A percentile compares a stretch with the other conserved stretches of the same genome.
Evolutionary conservation across 2,113 vertebrate species (phyloP).

Genomic region (Holacanthus passer): DNA sequence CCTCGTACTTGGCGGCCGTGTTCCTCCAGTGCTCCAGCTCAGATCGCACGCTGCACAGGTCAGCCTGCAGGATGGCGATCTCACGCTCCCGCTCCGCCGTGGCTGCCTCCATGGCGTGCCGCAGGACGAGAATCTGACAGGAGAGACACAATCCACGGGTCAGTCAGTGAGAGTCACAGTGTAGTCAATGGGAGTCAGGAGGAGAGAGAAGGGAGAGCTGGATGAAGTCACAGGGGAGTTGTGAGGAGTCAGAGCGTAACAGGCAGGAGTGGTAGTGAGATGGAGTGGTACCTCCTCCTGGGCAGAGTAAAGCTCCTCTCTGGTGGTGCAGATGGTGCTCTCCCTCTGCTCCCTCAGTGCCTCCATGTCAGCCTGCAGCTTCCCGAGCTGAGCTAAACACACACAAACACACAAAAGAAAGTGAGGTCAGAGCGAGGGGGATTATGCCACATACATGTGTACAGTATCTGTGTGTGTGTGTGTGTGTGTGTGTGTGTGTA

Average conservation of each 20-base stretch:
- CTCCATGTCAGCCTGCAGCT: constrained; percentile 93
- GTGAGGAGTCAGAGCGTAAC: not conserved
- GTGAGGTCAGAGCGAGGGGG: not conserved
- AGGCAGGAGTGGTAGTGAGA: not conserved
- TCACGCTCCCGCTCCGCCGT: constrained; percentile 90
- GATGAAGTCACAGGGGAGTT: not conserved
- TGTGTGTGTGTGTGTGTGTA: constrained; percentile 28
- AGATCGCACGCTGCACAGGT: constrained; percentile 86
- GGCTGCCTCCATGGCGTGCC: constrained; percentile 89
- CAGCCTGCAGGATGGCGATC: constrained; percentile 88
- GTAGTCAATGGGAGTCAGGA: not conserved
- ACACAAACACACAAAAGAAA: not conserved
- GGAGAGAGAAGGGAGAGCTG: not conserved
- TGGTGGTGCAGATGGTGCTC: constrained; percentile 89
- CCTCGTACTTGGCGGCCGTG: constrained; percentile 90
- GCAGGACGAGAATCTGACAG: constrained; percentile 88
- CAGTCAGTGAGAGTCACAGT: not conserved
- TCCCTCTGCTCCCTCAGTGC: constrained; percentile 93
- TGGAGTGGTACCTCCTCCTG: constrained; percentile 86
- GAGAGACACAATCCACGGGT: not conserved
- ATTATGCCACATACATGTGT: not conserved
- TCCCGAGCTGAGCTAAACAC: constrained; percentile 83
- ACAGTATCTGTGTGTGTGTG: not conserved
- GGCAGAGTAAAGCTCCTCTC: constrained; percentile 91
- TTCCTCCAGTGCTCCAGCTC: constrained; percentile 93